Conservation (phyloP, 1,140 invertebrate species). For the Yoshiicerus persimilis region DNA sequence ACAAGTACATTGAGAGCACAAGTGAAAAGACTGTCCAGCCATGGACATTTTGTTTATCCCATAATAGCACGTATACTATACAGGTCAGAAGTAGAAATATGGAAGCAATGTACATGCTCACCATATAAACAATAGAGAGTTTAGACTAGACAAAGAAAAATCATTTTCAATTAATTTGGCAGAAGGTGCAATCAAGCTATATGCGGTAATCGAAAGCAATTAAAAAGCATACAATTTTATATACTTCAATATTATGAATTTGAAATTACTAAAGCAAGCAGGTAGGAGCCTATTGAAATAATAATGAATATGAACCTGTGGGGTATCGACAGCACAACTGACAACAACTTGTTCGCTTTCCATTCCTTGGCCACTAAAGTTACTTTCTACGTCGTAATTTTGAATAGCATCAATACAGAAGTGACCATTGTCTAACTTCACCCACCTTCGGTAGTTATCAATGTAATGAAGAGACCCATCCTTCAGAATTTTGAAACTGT, state of each 20-base stretch:
- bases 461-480: neutral
- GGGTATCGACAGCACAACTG: neutral
- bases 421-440: neutral
- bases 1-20: constrained; percentile 35
- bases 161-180: no score
- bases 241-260: no score
- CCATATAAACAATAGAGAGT: neutral
- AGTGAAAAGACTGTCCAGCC: constrained; percentile 37
- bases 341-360: neutral
- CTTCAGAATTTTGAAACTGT: neutral
- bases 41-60: constrained; percentile 46
- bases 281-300: no score
- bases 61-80: constrained; percentile 40
- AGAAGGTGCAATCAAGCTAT: no score
- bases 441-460: neutral
- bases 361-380: neutral
- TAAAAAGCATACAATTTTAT: no score
- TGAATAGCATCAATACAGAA: constrained; percentile 19
- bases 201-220: no score
- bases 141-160: no score
- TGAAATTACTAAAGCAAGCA: no score
- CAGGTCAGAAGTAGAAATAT: constrained; percentile 40
- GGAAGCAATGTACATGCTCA: constrained; percentile 26
- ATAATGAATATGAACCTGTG: no score
- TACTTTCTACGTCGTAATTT: neutral